Evolutionary conservation across 2,888 invertebrate genomes (phyloP).

Genomic region (Erebia ligea): DNA sequence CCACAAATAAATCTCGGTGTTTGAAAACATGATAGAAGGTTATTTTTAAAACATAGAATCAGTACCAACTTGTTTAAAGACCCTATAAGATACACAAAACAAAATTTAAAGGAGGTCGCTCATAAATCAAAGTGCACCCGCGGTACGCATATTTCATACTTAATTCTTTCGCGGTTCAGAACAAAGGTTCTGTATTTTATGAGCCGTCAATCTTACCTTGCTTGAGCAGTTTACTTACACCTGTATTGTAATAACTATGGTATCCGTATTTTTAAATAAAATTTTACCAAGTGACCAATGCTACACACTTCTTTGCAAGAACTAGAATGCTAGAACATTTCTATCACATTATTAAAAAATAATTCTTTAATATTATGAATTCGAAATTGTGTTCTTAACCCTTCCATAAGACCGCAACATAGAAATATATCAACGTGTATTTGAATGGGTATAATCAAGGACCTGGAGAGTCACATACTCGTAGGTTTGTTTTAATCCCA

Average conservation of each 20-base stretch:
- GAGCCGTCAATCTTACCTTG: conserved; percentile 61
- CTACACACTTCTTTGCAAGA: too few relatives aligned
- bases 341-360: too few relatives aligned
- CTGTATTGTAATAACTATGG: conserved; percentile 47
- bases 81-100: conserved; percentile 46
- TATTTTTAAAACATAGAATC: background rate
- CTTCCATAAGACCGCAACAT: too few relatives aligned
- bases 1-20: background rate
- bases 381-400: too few relatives aligned
- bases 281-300: too few relatives aligned
- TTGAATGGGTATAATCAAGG: too few relatives aligned
- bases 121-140: conserved; percentile 78
- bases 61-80: background rate
- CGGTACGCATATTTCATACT: conserved; percentile 81
- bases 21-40: background rate
- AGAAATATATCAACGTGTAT: too few relatives aligned
- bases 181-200: conserved; percentile 62
- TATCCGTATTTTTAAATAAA: background rate
- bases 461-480: too few relatives aligned
- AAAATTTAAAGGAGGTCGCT: conserved; percentile 61
- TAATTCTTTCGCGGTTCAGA: conserved; percentile 76
- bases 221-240: conserved; percentile 54
- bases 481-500: too few relatives aligned
- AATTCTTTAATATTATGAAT: too few relatives aligned
- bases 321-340: too few relatives aligned